Percentiles rank a stretch among this genome's conserved stretches.
Conservation (phyloP, 2,113 vertebrate species). For the Lagenorhynchus albirostris region DNA sequence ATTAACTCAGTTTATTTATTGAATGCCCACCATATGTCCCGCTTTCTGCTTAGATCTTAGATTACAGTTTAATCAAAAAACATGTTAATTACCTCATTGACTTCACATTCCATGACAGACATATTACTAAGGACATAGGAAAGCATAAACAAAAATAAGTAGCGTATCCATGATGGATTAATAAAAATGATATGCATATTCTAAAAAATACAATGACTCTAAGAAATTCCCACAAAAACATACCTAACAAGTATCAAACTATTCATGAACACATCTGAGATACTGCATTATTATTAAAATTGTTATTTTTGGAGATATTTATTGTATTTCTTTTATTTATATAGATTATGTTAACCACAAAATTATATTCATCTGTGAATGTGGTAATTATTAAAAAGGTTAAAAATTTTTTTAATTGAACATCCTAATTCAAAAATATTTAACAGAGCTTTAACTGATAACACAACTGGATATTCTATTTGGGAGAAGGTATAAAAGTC, state of each 20-base stretch:
- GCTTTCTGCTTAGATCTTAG: not conserved
- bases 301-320: not conserved
- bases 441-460: not conserved
- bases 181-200: not conserved
- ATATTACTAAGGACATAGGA: not conserved
- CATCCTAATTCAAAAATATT: not conserved
- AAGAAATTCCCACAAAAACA: not conserved
- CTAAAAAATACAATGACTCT: not conserved
- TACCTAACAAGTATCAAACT: not conserved
- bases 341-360: not conserved
- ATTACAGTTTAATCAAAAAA: not conserved
- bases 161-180: not conserved
- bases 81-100: not conserved
- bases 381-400: not conserved
- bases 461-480: not conserved
- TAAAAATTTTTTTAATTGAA: not conserved
- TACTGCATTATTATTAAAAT: not conserved
- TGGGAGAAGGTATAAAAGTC: not conserved
- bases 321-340: not conserved
- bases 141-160: not conserved
- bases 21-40: not conserved
- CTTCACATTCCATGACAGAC: not conserved
- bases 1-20: not conserved
- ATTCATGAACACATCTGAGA: not conserved
- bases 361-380: not conserved